These are phyloP conservation scores for Nipponia nippon DNA, from an alignment of 2,113 vertebrate genomes.

Conservation along the genomic window DNA sequence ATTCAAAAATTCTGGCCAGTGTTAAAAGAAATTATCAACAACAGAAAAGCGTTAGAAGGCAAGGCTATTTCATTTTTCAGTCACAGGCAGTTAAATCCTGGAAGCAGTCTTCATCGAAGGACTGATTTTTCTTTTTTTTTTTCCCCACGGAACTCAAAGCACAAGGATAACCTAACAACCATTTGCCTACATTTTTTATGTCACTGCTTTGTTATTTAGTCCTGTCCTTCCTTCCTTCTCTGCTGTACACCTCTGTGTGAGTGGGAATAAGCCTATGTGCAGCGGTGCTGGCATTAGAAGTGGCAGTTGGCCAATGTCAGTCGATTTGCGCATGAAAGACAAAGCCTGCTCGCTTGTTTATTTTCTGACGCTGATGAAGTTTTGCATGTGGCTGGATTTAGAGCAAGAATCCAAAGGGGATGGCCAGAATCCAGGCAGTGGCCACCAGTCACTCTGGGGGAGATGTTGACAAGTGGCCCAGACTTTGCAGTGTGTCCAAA, in stretches of 20 bases:
- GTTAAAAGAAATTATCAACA: not conserved
- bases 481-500: slow-evolving; percentile 45
- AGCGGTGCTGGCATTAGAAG: not conserved
- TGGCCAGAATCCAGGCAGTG: slow-evolving; percentile 21
- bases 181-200: not conserved
- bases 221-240: not conserved
- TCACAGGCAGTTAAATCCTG: not conserved
- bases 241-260: not conserved
- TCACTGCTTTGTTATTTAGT: not conserved
- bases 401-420: slow-evolving; percentile 23
- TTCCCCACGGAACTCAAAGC: not conserved
- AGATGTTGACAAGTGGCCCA: slow-evolving; percentile 51
- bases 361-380: slow-evolving; percentile 46
- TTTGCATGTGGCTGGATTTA: slow-evolving; percentile 38
- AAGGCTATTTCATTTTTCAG: not conserved
- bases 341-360: slow-evolving; percentile 33
- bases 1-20: not conserved
- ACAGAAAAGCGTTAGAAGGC: not conserved
- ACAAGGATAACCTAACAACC: not conserved
- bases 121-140: not conserved
- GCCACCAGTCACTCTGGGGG: slow-evolving; percentile 7
- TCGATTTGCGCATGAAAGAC: slow-evolving; percentile 9
- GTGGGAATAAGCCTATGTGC: not conserved
- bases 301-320: not conserved
- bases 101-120: not conserved